Percentiles rank a stretch among this genome's conserved stretches.
phyloP scores from a whole-genome alignment of 2,113 vertebrate species.

The Meles meles region DNA sequence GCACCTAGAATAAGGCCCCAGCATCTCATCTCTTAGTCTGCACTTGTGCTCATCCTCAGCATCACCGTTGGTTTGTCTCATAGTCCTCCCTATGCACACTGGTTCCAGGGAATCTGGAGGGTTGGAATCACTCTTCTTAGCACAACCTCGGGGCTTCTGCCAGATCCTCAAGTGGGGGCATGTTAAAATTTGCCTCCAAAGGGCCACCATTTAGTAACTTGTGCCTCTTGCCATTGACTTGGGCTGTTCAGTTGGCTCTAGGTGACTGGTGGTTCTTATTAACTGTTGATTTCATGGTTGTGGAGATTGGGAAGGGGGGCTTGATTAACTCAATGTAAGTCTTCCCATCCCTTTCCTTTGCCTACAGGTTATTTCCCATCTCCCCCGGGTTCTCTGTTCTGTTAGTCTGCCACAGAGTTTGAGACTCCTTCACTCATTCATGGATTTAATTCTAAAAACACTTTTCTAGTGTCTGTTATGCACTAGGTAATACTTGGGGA shows the following conservation, averaged over 20 bases:
- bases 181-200: neutral
- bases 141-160: neutral
- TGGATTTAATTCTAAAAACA: neutral
- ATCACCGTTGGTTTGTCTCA: fast-evolving
- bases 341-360: neutral
- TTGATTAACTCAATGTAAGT: neutral
- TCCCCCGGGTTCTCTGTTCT: neutral
- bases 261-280: neutral
- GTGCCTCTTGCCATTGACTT: neutral
- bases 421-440: neutral
- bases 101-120: neutral
- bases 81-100: fast-evolving
- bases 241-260: neutral
- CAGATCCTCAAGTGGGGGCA: neutral
- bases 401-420: neutral
- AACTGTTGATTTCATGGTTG: neutral
- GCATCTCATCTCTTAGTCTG: fast-evolving
- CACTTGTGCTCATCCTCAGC: fast-evolving
- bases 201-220: neutral
- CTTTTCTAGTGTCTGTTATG: neutral
- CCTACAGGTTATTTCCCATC: neutral
- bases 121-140: neutral
- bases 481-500: neutral
- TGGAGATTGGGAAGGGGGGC: neutral
- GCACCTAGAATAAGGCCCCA: fast-evolving